A percentile compares a stretch with the other conserved stretches of the same genome.
Evolutionary conservation across 2,113 vertebrate species (phyloP).

Genomic region (Bufo bufo): DNA sequence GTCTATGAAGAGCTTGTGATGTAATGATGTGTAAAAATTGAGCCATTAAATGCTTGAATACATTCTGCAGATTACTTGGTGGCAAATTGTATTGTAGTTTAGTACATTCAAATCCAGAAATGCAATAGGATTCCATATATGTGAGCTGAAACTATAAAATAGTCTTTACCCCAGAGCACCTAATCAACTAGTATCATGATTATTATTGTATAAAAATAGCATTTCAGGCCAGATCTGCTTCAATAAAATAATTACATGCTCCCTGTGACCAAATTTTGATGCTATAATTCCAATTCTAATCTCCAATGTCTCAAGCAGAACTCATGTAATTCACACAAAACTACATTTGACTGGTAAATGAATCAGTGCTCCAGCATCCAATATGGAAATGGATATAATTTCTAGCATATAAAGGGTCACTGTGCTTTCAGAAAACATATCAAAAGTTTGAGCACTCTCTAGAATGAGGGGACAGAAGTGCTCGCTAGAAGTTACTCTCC

Average conservation of each 20-base stretch:
- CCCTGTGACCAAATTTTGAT: neutral
- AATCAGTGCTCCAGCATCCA: too few species aligned
- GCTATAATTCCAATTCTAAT: neutral
- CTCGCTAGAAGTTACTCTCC: too few species aligned
- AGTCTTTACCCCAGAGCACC: neutral
- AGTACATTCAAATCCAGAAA: neutral
- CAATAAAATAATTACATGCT: neutral
- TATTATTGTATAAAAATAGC: neutral
- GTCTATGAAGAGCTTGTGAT: neutral
- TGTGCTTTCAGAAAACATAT: too few species aligned
- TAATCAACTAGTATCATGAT: neutral
- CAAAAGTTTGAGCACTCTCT: too few species aligned
- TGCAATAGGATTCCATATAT: neutral
- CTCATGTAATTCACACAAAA: neutral
- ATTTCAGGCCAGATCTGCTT: neutral
- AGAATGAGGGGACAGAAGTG: too few species aligned
- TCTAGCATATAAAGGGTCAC: too few species aligned
- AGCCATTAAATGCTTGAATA: constrained; percentile 11
- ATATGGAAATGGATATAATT: too few species aligned
- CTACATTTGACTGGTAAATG: neutral
- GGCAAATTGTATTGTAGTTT: neutral
- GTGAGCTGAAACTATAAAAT: neutral
- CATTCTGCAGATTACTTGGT: neutral
- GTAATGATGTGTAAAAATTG: constrained; percentile 23
- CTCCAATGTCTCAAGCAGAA: neutral